Base-by-base conservation (phyloP, 2,797 vertebrate species). In the Acanthurus leucopareius region DNA sequence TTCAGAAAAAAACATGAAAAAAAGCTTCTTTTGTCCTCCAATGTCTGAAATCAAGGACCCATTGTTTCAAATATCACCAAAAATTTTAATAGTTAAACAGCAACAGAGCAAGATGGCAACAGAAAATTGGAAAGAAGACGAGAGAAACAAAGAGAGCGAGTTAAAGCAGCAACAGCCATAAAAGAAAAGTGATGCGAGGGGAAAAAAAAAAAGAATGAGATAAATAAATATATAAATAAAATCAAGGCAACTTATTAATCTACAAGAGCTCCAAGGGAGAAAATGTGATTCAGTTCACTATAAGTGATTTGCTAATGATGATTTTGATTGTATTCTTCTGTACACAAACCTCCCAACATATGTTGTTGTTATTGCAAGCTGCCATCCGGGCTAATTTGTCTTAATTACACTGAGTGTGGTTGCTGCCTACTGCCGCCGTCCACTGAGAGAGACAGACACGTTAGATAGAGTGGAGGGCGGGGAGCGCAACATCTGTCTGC, bases 301-400 rank as follows among this genome's bases (percentile, higher is more conserved):
- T 86, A 88, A 90, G 89, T 91, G 88, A 91, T 89, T 82, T 52
- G 87, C 86, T 93, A 91, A 93, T 88, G 92, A 92, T 88, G 90
- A 90, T 91, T 92, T 57, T 89, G 90, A 92, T 92, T 85, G 86
- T 89, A 69, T 86, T 88, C 86, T 77, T 91, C 76, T 87, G 89
- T 90, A 89, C 73, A 88, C 86, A 91, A 89, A 86, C 82, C 89
- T 83, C 89, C 87, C 73, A 72, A 82, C 92, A 93, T 91, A 93
- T 92, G 92, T 80, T 86, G 91, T 83, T 86, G 88, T 91, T 91
- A 93, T 86, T 89, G 87, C 86, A 62, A 89, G 88, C 89, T 89
- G 91, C 85, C 91, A 89, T 75, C 69, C 87, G 14, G 87, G 91
- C 93, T 93, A 93, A 94, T 94, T 90, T 92, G 92, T 94, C 93